Evolutionary conservation across 1,140 invertebrate species (phyloP).

Genomic region (Papilio xuthus): DNA sequence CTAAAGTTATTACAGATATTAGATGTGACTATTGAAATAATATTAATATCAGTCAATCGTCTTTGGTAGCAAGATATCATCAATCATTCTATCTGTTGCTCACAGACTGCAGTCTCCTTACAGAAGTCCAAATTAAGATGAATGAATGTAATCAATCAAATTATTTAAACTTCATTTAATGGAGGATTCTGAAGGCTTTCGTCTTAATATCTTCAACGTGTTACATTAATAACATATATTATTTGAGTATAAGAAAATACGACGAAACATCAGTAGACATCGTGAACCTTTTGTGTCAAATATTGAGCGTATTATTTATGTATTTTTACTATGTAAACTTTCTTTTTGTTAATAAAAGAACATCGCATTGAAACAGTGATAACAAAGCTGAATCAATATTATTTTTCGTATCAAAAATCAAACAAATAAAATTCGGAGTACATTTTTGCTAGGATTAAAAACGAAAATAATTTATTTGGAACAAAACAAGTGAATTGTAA

Average conservation of each 20-base stretch:
- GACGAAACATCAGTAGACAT: too few species aligned
- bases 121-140: slow-evolving; percentile 3
- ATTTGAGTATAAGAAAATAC: too few species aligned
- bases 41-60: neutral
- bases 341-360: too few species aligned
- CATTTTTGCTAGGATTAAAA: neutral
- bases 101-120: slow-evolving; percentile 7
- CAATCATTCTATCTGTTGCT: neutral
- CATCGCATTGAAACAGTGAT: too few species aligned
- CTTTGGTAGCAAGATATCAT: neutral
- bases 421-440: neutral
- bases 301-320: too few species aligned
- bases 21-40: neutral
- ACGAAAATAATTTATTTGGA: slow-evolving; percentile 5
- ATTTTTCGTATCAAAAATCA: too few species aligned
- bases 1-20: neutral
- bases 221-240: too few species aligned
- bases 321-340: too few species aligned
- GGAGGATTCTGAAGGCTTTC: neutral
- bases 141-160: slow-evolving; percentile 22
- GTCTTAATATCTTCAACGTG: neutral
- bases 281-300: too few species aligned
- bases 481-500: slow-evolving; percentile 21
- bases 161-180: slow-evolving; percentile 14
- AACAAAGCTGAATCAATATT: too few species aligned